Conservation (phyloP, 2,888 invertebrate genomes). For the Allolobophora icterica region DNA sequence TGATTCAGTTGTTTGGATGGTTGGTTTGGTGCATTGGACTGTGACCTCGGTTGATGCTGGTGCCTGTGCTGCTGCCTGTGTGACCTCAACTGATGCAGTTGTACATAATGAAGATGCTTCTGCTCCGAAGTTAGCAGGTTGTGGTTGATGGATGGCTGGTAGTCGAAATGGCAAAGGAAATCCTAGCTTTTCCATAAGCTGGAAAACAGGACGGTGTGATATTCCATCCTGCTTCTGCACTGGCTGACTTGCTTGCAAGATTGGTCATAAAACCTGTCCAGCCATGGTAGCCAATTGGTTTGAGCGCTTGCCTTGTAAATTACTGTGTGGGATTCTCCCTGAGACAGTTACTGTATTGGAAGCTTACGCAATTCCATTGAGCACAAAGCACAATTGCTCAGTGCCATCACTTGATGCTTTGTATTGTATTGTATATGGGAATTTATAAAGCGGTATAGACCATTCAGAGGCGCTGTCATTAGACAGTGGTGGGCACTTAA, state of each 20-base stretch:
- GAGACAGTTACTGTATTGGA: too few species aligned
- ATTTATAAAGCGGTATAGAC: too few species aligned
- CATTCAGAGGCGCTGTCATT: too few species aligned
- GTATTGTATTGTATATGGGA: too few species aligned
- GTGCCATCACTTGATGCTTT: too few species aligned
- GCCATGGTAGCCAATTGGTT: too few species aligned
- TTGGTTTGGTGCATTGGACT: not conserved
- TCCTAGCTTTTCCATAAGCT: not conserved
- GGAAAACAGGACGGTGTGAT: not conserved
- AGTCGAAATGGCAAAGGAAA: not conserved
- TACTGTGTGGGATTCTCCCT: too few species aligned
- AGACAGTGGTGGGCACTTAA: too few species aligned
- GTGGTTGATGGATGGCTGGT: not conserved
- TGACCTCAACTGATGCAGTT: not conserved
- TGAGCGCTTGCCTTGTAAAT: too few species aligned
- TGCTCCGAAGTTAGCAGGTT: not conserved
- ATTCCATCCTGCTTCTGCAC: not conserved
- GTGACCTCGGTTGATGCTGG: not conserved
- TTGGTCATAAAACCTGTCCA: not conserved
- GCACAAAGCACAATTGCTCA: too few species aligned
- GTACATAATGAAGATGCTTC: not conserved
- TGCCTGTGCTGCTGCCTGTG: not conserved
- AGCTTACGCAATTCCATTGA: too few species aligned
- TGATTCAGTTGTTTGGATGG: not conserved
- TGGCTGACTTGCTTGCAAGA: not conserved